A percentile compares a stretch with the other conserved stretches of the same genome.
Conservation (phyloP, 2,888 invertebrate species). For the Epinotia demarniana region DNA sequence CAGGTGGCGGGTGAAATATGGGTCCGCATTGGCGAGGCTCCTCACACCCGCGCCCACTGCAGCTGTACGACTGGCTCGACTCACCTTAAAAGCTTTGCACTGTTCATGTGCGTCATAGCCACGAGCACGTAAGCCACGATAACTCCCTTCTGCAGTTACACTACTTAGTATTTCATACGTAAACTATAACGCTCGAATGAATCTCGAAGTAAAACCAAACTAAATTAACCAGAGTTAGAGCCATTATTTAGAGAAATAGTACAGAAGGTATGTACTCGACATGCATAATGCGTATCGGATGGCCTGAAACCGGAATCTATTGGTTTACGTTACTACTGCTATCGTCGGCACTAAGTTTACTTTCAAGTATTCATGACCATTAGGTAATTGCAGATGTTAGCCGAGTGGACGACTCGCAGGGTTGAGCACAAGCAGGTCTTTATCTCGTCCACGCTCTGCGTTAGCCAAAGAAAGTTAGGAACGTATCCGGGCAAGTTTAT, state of each 20-base stretch:
- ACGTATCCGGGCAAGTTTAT: not conserved
- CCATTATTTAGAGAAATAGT: slow-evolving; percentile 5
- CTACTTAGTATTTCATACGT: not conserved
- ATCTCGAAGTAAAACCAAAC: not conserved
- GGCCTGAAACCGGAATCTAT: slow-evolving; percentile 29
- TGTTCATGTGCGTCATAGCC: slow-evolving; percentile 19
- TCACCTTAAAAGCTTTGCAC: slow-evolving; percentile 28
- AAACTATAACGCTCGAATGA: not conserved
- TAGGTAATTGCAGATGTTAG: slow-evolving; percentile 18
- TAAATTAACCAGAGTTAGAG: not conserved
- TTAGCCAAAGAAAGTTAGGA: not conserved
- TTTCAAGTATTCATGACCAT: slow-evolving; percentile 14
- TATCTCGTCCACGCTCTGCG: not conserved
- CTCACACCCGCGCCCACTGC: slow-evolving; percentile 55
- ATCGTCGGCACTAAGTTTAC: slow-evolving; percentile 11
- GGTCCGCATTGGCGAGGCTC: slow-evolving; percentile 71
- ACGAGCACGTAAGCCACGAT: slow-evolving; percentile 6
- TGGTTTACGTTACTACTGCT: slow-evolving; percentile 12
- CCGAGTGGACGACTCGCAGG: slow-evolving; percentile 5
- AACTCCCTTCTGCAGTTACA: not conserved
- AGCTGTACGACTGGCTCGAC: slow-evolving; percentile 51
- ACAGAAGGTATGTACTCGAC: slow-evolving; percentile 1
- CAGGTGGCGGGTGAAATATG: slow-evolving; percentile 77
- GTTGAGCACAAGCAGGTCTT: not conserved
- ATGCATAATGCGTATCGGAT: slow-evolving; percentile 22